These are phyloP conservation scores for Emberiza fucata DNA, from an alignment of 2,113 vertebrate species.

Conservation along the genomic window DNA sequence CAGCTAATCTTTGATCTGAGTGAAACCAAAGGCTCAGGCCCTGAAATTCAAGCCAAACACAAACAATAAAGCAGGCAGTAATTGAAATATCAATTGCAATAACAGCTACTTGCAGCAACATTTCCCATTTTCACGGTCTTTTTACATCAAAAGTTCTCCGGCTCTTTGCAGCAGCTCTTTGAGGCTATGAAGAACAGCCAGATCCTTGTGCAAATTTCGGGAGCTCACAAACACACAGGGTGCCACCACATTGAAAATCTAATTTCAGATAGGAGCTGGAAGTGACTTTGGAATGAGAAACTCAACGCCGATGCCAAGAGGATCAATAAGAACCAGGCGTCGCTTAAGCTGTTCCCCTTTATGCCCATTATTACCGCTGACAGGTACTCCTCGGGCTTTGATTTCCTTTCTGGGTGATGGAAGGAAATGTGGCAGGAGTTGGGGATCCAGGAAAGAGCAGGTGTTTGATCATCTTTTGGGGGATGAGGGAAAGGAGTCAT, in stretches of 20 bases:
- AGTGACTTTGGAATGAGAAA: neutral
- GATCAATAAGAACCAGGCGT: neutral
- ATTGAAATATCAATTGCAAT: neutral
- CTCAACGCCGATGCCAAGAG: neutral
- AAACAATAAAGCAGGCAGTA: neutral
- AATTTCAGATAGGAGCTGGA: neutral
- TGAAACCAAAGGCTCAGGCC: neutral
- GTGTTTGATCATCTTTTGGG: conserved; percentile 33
- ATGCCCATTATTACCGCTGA: neutral
- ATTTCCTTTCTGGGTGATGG: neutral
- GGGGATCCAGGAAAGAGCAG: neutral
- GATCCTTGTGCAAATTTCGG: neutral
- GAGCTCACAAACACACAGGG: neutral
- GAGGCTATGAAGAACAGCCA: neutral
- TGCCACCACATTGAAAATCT: neutral
- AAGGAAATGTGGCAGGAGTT: neutral
- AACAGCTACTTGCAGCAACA: neutral
- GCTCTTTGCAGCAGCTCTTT: neutral
- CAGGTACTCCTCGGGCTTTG: neutral
- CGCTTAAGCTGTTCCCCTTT: neutral
- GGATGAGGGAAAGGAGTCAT: conserved; percentile 15
- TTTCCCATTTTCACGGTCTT: neutral
- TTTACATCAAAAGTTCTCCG: neutral
- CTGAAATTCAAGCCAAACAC: neutral
- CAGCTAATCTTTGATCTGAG: neutral